These are phyloP conservation scores for Nasonovia ribisnigri DNA, from an alignment of 2,888 invertebrate genomes.

Conservation along the genomic window DNA sequence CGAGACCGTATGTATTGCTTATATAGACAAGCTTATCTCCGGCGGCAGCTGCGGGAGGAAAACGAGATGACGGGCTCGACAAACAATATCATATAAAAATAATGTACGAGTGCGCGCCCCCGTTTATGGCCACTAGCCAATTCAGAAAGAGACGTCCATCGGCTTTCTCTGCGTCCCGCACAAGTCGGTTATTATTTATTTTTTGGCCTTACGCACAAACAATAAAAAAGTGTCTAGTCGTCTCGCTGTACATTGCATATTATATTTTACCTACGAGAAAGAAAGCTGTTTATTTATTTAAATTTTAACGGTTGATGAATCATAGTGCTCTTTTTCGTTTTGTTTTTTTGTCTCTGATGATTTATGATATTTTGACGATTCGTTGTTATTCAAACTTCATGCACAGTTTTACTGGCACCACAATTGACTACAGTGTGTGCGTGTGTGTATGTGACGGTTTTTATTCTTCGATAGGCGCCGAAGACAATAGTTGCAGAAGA, in stretches of 20 bases:
- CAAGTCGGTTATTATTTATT: conserved; percentile 35
- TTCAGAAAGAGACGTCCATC: conserved; percentile 31
- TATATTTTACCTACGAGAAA: conserved; percentile 15
- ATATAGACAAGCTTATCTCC: background rate
- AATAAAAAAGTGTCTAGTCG: conserved; percentile 31
- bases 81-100: conserved; percentile 46
- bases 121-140: conserved; percentile 53
- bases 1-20: background rate
- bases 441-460: conserved; percentile 13
- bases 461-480: conserved; percentile 5
- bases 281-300: conserved; percentile 51
- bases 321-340: background rate
- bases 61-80: background rate
- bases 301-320: conserved; percentile 25
- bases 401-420: background rate
- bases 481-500: conserved; percentile 40
- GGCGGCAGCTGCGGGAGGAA: background rate
- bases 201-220: conserved; percentile 2
- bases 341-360: conserved; percentile 13
- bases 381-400: conserved; percentile 10
- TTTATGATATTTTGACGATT: conserved; percentile 49
- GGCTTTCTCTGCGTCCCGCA: conserved; percentile 44
- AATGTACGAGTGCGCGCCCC: background rate
- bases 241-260: background rate
- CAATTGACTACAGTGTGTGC: background rate